Base-by-base conservation (phyloP, 37 sponge, comb jelly and placozoan species). In the Amphimedon queenslandica region DNA sequence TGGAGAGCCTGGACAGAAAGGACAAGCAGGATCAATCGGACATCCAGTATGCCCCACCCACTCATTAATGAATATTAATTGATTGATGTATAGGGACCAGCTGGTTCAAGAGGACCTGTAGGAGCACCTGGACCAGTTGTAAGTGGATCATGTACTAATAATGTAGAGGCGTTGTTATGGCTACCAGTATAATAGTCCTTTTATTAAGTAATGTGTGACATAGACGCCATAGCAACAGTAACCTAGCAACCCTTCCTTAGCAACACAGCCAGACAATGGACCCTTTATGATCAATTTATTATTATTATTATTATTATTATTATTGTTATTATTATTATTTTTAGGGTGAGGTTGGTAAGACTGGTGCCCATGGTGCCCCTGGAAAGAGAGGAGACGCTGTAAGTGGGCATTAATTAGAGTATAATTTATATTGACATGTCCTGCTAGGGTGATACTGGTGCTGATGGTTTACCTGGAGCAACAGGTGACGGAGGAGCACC, bases 21-120 rank as follows among this genome's bases (percentile, higher is more conserved):
- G 88, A n/a, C 35, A 43, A 25, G 69, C 77, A 24, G 88, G 88
- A 36, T 72, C 77, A 27, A 33, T 33, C 40, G 88, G 88, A 67
- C 70, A 80, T 57, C 77, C 71, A 21, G 88, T 81, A 67, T 61
- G 66, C n/a, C 34, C 5, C 2, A 5, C 38, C 18, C 16, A 30
- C 16, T 33, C 37, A 41, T 13, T 47, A 47, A 47, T 13, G 8
- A 47, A 47, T 47, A 47, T 47, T 47, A 47, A 47, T 18, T 47
- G 53, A 18, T 13, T 18, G 8, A 16, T 10, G 11, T 68, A 28
- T 55, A 82, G 77, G 83, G 83, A 40, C 72, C 71, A 64, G 70
- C 72, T 63, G 83, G 83, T 38, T 57, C 29, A 34, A 76, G 72
- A 43, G 83, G 83, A 43, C 55, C 53, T 6, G 23, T 1, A 20